phyloP scores from a whole-genome alignment of 2,797 vertebrate species.

The Sorex maritimensis region DNA sequence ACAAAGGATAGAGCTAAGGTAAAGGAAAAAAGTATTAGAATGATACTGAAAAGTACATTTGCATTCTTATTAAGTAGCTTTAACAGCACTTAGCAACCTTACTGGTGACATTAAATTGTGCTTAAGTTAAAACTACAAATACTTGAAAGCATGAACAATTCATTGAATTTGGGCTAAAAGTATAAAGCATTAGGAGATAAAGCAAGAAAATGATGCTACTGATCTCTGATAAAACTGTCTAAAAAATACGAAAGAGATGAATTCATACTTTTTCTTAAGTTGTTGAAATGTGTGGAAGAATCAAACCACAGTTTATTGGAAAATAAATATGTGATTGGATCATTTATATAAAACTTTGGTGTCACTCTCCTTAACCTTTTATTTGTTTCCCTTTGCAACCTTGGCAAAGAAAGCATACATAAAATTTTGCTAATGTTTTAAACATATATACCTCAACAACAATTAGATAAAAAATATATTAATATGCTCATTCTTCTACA shows the following conservation, averaged over 20 bases:
- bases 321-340: not conserved
- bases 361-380: not conserved
- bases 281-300: not conserved
- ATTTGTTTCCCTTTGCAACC: not conserved
- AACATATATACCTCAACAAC: not conserved
- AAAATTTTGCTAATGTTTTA: conserved; percentile 22
- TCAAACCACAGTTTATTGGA: not conserved
- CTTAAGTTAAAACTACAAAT: conserved; percentile 39
- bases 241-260: not conserved
- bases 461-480: not conserved
- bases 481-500: not conserved
- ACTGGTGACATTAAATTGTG: not conserved
- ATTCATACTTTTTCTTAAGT: not conserved
- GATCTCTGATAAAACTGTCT: not conserved
- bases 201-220: not conserved
- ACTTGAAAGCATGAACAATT: conserved; percentile 10
- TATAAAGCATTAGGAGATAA: not conserved
- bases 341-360: not conserved
- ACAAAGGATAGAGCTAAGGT: not conserved
- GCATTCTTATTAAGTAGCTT: not conserved
- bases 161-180: conserved; percentile 40
- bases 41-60: not conserved
- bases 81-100: not conserved
- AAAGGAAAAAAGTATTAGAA: not conserved
- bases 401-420: conserved; percentile 1